Base-by-base conservation (phyloP, 2,797 vertebrate species). In the Pipistrellus pipistrellus region DNA sequence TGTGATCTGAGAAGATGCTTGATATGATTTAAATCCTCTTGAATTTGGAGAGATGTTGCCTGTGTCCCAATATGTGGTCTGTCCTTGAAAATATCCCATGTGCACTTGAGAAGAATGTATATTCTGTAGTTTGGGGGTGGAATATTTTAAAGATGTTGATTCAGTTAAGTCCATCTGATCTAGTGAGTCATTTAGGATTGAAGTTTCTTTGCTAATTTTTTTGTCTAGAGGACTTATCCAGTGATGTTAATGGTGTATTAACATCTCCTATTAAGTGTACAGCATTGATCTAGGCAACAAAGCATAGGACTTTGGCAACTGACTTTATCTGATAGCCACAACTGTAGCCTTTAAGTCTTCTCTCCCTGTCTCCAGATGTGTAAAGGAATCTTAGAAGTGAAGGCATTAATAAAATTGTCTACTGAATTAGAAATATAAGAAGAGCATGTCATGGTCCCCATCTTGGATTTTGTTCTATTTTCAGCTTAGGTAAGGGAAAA, bases 391-490 rank as follows among this genome's bases (percentile, higher is more conserved):
- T 41, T 55, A 41, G 23, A 80, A 80, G 23, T 59, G 14, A 59
- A 15, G 9, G 14, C 4, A 30, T 80, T 59, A 59, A 78, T 55
- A 55, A 80, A 38, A 30, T 41, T 18, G 27, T 80, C 35, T 85
- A 75, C 18, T 7, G 8, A 64, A 73, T 25, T 35, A 81, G 51
- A 87, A 83, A 81, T 80, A 46, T 44, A 86, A 80, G n/a, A 55
- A 23, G 41, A 20, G 4, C 32, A 90, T 38, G 4, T 13, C 35
- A 82, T 78, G 15, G 7, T 71, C 38, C 2, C 20, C 13, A 23
- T n/a, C 30, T 73, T 86, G 71, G 44, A 59, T 55, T 46, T 86
- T 86, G 38, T 55, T 91, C 62, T 83, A 44, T 72, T 89, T 90
- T 90, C 9, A 71, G 46, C 38, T 81, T 71, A 32, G 8, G 2